Conservation (phyloP, 2,113 vertebrate genomes). For the Plectropomus leopardus region DNA sequence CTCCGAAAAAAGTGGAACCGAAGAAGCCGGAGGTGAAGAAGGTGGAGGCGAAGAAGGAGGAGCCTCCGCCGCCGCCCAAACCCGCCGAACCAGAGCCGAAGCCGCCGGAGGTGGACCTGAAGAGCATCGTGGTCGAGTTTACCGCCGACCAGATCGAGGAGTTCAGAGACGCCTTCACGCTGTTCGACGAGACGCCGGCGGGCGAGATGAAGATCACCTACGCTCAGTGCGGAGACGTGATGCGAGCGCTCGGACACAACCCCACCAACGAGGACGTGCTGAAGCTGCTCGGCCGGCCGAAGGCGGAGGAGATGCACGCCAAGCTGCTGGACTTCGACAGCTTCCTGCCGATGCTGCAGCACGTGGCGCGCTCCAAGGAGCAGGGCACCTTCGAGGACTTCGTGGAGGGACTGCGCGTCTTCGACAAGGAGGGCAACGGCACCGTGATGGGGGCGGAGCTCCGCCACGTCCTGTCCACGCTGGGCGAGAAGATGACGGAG, state of each 20-base stretch:
- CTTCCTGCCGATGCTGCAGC: conserved; percentile 96
- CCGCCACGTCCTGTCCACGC: conserved; percentile 83
- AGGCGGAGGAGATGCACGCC: conserved; percentile 90
- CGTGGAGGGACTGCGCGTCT: conserved; percentile 92
- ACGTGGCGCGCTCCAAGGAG: conserved; percentile 93
- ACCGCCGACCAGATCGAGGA: conserved; percentile 90
- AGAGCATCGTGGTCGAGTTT: conserved; percentile 86
- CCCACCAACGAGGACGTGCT: conserved; percentile 95
- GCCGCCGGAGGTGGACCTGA: conserved; percentile 76
- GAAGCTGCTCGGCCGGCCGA: conserved; percentile 93
- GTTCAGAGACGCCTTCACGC: conserved; percentile 94
- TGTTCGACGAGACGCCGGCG: conserved; percentile 91
- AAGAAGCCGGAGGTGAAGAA: conserved; percentile 86
- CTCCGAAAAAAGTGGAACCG: conserved; percentile 75
- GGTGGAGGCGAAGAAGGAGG: conserved; percentile 81
- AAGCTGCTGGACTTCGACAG: conserved; percentile 94
- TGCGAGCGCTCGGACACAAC: conserved; percentile 96
- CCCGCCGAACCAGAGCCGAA: conserved; percentile 38
- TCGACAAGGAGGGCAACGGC: conserved; percentile 84
- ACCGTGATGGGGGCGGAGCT: conserved; percentile 75
- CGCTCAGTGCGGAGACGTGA: conserved; percentile 92
- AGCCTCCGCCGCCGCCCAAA: conserved; percentile 55
- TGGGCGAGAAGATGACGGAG: conserved; percentile 86
- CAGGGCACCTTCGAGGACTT: conserved; percentile 97
- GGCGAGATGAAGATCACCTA: conserved; percentile 96